Percentiles rank a stretch among this genome's conserved stretches.
Evolutionary conservation across 2,888 invertebrate species (phyloP).

Genomic region (Apodemia zela): DNA sequence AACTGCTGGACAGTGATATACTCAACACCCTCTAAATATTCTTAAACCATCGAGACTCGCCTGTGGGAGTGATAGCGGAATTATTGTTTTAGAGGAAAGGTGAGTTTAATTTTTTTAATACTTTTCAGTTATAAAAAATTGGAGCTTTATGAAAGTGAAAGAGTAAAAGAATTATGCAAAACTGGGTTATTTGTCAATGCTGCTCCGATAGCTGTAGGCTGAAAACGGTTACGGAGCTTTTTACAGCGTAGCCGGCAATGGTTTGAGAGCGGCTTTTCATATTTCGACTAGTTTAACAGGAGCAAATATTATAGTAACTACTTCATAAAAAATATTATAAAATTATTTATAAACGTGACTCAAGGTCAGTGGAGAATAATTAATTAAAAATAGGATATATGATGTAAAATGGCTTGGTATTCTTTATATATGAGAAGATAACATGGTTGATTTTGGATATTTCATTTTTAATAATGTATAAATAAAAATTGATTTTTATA

Average conservation of each 20-base stretch:
- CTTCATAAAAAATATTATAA: neutral
- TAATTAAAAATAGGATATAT: neutral
- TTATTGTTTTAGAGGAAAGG: constrained; percentile 57
- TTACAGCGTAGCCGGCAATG: constrained; percentile 43
- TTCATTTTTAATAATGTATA: too few relatives aligned
- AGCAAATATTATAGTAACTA: neutral
- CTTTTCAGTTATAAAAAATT: constrained; percentile 3
- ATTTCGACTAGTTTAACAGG: neutral
- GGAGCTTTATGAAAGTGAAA: constrained; percentile 5
- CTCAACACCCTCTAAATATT: constrained; percentile 42
- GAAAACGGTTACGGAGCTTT: constrained; percentile 61
- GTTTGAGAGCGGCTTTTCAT: neutral
- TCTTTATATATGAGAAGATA: too few relatives aligned
- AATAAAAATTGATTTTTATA: too few relatives aligned
- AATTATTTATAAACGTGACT: neutral
- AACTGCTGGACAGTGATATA: constrained; percentile 59
- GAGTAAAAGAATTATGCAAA: constrained; percentile 1
- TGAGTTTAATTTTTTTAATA: constrained; percentile 42
- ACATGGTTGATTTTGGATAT: too few relatives aligned
- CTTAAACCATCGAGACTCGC: constrained; percentile 42
- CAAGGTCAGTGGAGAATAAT: neutral
- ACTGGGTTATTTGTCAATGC: neutral
- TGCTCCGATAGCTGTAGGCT: constrained; percentile 35
- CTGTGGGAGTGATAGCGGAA: constrained; percentile 54
- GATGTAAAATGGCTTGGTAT: neutral